Percentiles rank a stretch among this genome's conserved stretches.
Evolutionary conservation across 1,140 invertebrate species (phyloP).

Genomic region (Lethrus apterus): DNA sequence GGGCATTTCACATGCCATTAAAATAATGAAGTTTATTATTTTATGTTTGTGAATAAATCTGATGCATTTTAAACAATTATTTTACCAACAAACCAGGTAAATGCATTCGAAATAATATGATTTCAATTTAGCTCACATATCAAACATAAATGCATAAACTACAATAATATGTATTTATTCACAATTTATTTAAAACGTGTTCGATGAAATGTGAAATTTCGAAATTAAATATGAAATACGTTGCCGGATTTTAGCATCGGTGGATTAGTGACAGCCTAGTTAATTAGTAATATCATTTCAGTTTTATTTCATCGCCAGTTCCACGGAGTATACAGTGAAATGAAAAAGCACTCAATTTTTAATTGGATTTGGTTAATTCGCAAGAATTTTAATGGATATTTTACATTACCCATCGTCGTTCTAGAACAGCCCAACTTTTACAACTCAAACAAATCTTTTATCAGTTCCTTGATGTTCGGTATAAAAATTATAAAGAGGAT

Average conservation of each 20-base stretch:
- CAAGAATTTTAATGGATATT: slow-evolving; percentile 43
- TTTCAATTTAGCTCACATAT: no score
- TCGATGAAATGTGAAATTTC: slow-evolving; percentile 12
- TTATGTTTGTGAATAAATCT: no score
- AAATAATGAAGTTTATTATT: no score
- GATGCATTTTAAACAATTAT: no score
- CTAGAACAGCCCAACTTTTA: slow-evolving; percentile 27
- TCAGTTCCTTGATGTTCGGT: background rate
- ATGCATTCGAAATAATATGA: no score
- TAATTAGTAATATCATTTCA: slow-evolving; percentile 34
- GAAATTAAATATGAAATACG: slow-evolving; percentile 22
- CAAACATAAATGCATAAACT: no score
- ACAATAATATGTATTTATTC: slow-evolving; percentile 4
- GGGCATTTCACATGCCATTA: no score
- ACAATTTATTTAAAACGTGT: slow-evolving; percentile 13
- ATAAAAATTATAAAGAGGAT: slow-evolving; percentile 1
- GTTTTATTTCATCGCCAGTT: slow-evolving; percentile 27
- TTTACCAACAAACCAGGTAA: no score
- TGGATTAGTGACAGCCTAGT: slow-evolving; percentile 24
- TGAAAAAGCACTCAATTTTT: slow-evolving; percentile 44
- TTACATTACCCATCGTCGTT: slow-evolving; percentile 36
- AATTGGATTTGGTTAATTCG: slow-evolving; percentile 43
- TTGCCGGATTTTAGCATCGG: slow-evolving; percentile 17
- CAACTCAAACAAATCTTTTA: slow-evolving; percentile 22
- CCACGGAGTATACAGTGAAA: slow-evolving; percentile 27